phyloP scores from a whole-genome alignment of 2,113 vertebrate genomes.

The Bombycilla garrulus region DNA sequence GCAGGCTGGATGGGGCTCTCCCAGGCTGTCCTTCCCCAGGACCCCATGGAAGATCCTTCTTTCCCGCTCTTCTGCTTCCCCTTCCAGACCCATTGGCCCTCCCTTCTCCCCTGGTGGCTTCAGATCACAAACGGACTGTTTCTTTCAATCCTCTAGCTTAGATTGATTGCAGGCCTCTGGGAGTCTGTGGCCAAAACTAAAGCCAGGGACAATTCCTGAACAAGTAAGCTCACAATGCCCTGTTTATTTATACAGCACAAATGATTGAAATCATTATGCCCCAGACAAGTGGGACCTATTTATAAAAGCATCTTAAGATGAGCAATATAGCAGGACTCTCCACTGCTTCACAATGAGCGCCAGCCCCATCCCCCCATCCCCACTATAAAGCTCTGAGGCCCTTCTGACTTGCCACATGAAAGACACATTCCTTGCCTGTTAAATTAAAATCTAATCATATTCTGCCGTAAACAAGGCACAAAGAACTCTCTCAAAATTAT shows the following conservation, averaged over 20 bases:
- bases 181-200: constrained; percentile 60
- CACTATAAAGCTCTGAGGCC: constrained; percentile 54
- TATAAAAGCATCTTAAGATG: constrained; percentile 65
- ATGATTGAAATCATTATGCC: constrained; percentile 63
- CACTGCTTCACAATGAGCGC: constrained; percentile 23
- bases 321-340: constrained; percentile 62
- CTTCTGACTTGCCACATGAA: constrained; percentile 70
- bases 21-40: not conserved
- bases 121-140: not conserved
- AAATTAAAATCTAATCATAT: constrained; percentile 68
- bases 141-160: constrained; percentile 46
- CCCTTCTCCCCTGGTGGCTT: not conserved
- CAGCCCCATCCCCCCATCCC: constrained; percentile 15
- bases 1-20: not conserved
- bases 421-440: constrained; percentile 51
- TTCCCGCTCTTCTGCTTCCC: not conserved
- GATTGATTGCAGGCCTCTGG: constrained; percentile 47
- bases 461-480: constrained; percentile 60
- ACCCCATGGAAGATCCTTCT: not conserved
- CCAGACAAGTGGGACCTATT: constrained; percentile 64
- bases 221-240: constrained; percentile 65
- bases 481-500: constrained; percentile 21
- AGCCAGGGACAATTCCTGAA: constrained; percentile 70
- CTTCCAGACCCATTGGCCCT: not conserved
- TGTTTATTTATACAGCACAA: constrained; percentile 68